phyloP scores from a whole-genome alignment of 2,113 vertebrate species.

The Trichomycterus rosablanca region DNA sequence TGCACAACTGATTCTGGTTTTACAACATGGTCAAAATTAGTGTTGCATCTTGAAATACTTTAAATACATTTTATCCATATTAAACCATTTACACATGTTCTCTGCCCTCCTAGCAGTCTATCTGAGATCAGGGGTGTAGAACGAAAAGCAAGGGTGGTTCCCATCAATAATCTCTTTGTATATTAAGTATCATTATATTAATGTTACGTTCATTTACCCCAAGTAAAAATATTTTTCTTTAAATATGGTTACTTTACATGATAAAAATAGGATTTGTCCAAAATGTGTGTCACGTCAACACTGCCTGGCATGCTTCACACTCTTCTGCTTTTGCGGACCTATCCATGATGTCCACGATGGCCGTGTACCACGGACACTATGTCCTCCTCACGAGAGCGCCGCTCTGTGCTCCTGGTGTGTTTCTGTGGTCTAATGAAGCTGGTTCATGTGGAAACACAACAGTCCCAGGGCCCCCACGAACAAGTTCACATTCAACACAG shows the following conservation, averaged over 20 bases:
- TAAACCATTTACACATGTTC: conserved; percentile 87
- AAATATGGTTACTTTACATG: conserved; percentile 86
- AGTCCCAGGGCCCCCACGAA: conserved; percentile 3
- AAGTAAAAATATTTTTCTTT: conserved; percentile 96
- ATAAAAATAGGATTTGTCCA: conserved; percentile 97
- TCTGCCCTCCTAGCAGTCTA: conserved; percentile 82
- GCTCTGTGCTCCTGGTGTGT: conserved; percentile 29
- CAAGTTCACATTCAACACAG: neutral
- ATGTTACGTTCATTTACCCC: conserved; percentile 66
- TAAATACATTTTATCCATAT: conserved; percentile 72
- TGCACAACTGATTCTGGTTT: conserved; percentile 84
- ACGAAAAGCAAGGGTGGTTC: conserved; percentile 79
- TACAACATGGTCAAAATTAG: conserved; percentile 89
- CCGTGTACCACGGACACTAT: conserved; percentile 17
- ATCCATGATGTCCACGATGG: conserved; percentile 30
- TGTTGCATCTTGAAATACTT: conserved; percentile 58
- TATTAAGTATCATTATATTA: conserved; percentile 17
- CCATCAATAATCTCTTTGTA: conserved; percentile 58
- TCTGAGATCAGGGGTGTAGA: conserved; percentile 78
- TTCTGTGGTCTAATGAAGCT: conserved; percentile 24
- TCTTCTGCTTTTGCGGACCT: conserved; percentile 67
- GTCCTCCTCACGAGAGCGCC: conserved; percentile 28
- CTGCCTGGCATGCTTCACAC: conserved; percentile 78
- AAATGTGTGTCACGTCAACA: conserved; percentile 81
- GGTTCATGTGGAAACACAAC: conserved; percentile 22